Conservation (phyloP, 1,140 invertebrate species). For the Aethina tumida region DNA sequence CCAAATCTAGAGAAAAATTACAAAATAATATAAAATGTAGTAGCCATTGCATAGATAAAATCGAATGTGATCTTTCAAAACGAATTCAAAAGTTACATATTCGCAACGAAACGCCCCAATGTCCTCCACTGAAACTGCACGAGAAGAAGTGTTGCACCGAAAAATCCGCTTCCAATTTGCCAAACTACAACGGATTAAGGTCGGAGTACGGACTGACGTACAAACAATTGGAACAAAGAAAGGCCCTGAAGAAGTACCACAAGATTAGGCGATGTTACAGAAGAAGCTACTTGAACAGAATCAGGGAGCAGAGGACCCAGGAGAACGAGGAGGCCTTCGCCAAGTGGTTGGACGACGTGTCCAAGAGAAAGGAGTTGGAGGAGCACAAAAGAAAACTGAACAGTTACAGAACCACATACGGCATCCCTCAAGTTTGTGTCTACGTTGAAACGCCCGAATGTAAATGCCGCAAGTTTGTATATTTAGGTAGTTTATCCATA, state of each 20-base stretch:
- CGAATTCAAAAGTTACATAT: conserved; percentile 28
- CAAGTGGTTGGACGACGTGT: conserved; percentile 31
- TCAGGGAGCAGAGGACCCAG: conserved; percentile 25
- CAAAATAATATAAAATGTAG: conserved; percentile 27
- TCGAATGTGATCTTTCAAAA: conserved; percentile 27
- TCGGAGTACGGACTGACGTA: conserved; percentile 34
- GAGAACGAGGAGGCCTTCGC: conserved; percentile 34
- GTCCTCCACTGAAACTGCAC: conserved; percentile 28
- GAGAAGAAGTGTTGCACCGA: conserved; percentile 31
- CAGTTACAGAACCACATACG: too few species aligned
- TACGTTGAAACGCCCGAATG: too few species aligned
- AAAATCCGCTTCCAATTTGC: conserved; percentile 21
- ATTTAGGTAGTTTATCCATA: too few species aligned
- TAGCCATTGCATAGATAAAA: conserved; percentile 31
- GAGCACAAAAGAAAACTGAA: too few species aligned
- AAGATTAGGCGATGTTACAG: conserved; percentile 24
- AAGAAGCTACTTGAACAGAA: conserved; percentile 27
- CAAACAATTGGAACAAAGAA: conserved; percentile 24
- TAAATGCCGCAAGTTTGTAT: too few species aligned
- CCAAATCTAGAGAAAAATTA: conserved; percentile 1
- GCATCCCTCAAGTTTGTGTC: too few species aligned
- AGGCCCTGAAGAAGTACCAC: conserved; percentile 22
- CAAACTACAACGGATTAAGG: conserved; percentile 28
- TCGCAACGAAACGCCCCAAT: conserved; percentile 23
- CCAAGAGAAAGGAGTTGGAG: conserved; percentile 21